Conservation (phyloP, 2,113 vertebrate genomes). For the Apodemus sylvaticus region DNA sequence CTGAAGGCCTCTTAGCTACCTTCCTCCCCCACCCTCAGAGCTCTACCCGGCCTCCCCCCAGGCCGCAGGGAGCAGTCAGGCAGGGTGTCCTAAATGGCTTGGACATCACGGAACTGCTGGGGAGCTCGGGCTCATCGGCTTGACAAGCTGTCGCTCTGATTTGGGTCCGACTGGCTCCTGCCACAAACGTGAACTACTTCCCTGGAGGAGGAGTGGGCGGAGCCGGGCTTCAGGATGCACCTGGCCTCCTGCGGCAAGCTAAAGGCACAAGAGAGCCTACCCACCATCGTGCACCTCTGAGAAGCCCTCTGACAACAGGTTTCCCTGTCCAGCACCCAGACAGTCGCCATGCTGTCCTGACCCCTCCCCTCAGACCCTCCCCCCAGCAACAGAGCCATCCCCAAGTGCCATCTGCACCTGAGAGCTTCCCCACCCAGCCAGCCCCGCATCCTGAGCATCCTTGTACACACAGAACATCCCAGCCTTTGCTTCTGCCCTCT, state of each 20-base stretch:
- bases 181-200: constrained; percentile 60
- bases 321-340: background rate
- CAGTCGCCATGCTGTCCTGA: background rate
- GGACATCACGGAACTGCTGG: constrained; percentile 82
- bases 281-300: background rate
- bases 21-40: background rate
- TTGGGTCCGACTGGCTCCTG: constrained; percentile 76
- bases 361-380: fast-evolving
- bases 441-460: background rate
- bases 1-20: background rate
- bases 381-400: background rate
- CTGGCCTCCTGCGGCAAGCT: background rate
- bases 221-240: background rate
- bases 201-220: background rate
- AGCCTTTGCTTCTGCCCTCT: background rate
- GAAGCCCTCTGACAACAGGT: too few species aligned
- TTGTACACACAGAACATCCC: background rate
- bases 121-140: constrained; percentile 74
- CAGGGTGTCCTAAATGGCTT: constrained; percentile 81
- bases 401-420: too few species aligned
- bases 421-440: background rate
- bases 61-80: background rate
- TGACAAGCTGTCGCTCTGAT: constrained; percentile 85
- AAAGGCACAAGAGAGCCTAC: background rate
- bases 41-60: background rate